Evolutionary conservation across 2,113 vertebrate species (phyloP), one percentile per base, ranked within the genome.

Genomic region (Eurystomus gularis): DNA sequence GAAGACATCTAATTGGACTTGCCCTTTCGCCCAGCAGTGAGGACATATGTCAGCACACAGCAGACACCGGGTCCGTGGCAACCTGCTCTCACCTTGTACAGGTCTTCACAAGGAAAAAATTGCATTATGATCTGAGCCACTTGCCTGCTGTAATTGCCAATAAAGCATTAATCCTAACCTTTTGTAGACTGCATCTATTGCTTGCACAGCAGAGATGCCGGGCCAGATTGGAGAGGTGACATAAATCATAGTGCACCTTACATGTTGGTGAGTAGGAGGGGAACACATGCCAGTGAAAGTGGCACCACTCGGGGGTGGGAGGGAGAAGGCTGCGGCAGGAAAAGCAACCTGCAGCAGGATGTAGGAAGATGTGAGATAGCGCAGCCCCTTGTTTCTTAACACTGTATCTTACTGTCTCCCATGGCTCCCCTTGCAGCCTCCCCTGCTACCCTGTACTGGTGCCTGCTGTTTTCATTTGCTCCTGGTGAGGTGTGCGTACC

Each of bases 11-110:
- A 93, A 90, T 52, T 91, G 88, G 76, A 40, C 9, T 25, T 95
- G 61, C 55, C 86, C 86, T 97, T 97, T 97, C 13, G 23, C 71
- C 54, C 68, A 95, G 93, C 91, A 96, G 37, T 8, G n/a, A 73
- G 73, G 84, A 71, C 54, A 26, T 85, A 48, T 51, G 65, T 85
- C 90, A 95, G 72, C 25, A 10, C 13, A 5, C 37, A 84, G 90
- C 77, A 62, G 76, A 79, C 31, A 7, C 65, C 37, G 31, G 51
- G 61, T 79, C 78, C 9, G 0, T 82, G 82, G 82, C 85, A 81
- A 49, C 91, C 77, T 76, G 33, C 80, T 95, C 89, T 90, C 69
- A 70, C 79, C 48, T 96, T 49, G 65, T 79, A 26, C 40, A 82
- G 46, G 78, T 80, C 73, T 94, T 80, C 39, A 31, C 31, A 60